Base-by-base conservation (phyloP, 2,797 vertebrate genomes). In the Cephalopachus bancanus region DNA sequence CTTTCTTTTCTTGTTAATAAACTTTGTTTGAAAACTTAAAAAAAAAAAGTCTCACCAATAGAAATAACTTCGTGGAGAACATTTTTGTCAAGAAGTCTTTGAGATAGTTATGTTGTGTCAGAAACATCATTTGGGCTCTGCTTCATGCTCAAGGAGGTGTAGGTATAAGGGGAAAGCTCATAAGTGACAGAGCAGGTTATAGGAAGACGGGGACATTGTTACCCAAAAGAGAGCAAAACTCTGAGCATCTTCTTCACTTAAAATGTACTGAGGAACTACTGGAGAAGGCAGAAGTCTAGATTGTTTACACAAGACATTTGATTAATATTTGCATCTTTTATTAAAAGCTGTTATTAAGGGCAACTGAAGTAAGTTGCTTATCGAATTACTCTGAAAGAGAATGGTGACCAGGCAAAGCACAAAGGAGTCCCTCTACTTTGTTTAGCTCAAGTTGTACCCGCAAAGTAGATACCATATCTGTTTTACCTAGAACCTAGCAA, bases 251-350 rank as follows among this genome's bases (percentile, higher is more conserved):
- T 2, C 72, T 49, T 88, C 14, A 10, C 62, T 78, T 89, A 71
- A 94, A 88, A 84, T 60, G 20, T 75, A 79, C 44, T 69, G 44
- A 87, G 33, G 30, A 89, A 59, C n/a, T 84, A 22, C 33, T 84
- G 20, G n/a, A 37, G 15, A 91, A 94, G 80, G n/a, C 60, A 30
- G 53, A 94, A 44, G 16, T 85, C 37, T 93, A 30, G 44, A 14
- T 72, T 76, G 16, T 53, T 96, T 91, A 89, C 64, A 81, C 17
- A 96, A 93, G 51, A 37, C 90, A 11, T 94, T 84, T 84, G 72
- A 65, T 85, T 88, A 91, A 65, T 53, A 24, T 20, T 37, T 91
- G 16, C 30, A 26, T 93, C 26, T 81, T 60, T 57, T 44, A 81
- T 57, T 71, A 83, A 96, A 89, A 64, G 20, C 30, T 93, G 78